Evolutionary conservation across 2,113 vertebrate species (phyloP).

Genomic region (Pungitius pungitius): DNA sequence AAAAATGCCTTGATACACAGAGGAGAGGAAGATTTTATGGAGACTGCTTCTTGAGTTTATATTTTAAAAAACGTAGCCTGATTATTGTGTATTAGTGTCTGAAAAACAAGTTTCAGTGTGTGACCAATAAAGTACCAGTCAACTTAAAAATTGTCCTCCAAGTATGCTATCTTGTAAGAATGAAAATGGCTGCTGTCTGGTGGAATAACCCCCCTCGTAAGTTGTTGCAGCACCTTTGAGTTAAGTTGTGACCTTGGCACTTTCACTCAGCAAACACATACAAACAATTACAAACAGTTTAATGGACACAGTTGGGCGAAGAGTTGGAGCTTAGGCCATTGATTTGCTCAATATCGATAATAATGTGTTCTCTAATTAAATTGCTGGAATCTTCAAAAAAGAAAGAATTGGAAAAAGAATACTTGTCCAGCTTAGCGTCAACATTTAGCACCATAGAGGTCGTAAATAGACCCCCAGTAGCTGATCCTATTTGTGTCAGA

Average conservation of each 20-base stretch:
- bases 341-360: background rate
- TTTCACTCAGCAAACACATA: constrained; percentile 38
- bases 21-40: background rate
- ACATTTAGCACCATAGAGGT: background rate
- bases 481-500: background rate
- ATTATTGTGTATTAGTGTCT: constrained; percentile 6
- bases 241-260: constrained; percentile 27
- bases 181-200: constrained; percentile 53
- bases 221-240: constrained; percentile 54
- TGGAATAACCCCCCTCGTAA: constrained; percentile 53
- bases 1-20: constrained; percentile 9
- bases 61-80: background rate
- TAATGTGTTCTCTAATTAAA: background rate
- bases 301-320: background rate
- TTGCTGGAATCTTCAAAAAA: background rate
- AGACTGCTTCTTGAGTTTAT: background rate
- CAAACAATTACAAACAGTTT: background rate
- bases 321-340: background rate
- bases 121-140: constrained; percentile 37
- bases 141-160: constrained; percentile 23
- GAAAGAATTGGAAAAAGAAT: background rate
- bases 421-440: background rate
- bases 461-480: background rate
- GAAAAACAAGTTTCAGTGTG: constrained; percentile 31
- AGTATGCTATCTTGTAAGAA: constrained; percentile 20